Conservation (phyloP, 2,113 vertebrate species). For the Laterallus jamaicensis region DNA sequence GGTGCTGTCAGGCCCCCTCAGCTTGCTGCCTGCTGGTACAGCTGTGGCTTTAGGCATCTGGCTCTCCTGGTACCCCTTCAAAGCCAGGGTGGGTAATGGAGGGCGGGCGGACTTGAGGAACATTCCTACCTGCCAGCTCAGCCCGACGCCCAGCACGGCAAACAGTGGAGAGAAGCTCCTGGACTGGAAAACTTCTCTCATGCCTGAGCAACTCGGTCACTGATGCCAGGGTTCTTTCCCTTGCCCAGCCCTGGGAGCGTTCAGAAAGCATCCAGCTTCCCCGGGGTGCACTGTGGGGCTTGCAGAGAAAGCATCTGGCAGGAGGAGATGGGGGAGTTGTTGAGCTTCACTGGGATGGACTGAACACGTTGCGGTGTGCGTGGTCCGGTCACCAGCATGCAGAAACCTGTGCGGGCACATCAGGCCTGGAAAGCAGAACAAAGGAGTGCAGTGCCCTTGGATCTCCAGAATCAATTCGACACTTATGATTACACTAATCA, state of each 20-base stretch:
- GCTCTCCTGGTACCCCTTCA: no score
- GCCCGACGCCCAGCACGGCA: neutral
- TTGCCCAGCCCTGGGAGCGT: neutral
- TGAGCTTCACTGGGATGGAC: neutral
- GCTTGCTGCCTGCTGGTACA: no score
- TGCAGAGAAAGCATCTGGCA: neutral
- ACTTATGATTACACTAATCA: neutral
- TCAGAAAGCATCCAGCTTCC: neutral
- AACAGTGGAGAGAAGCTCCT: neutral
- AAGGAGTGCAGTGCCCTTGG: neutral
- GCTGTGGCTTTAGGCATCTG: no score
- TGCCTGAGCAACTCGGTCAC: neutral
- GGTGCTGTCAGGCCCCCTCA: neutral
- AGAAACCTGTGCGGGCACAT: neutral
- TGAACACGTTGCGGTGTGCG: fast-evolving
- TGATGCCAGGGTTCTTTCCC: neutral
- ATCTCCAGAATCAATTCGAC: neutral
- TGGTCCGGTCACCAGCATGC: neutral
- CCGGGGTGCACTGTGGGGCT: neutral
- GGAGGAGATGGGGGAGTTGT: neutral
- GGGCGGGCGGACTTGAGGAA: neutral
- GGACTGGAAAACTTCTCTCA: neutral
- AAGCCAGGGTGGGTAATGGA: no score
- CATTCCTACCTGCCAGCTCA: neutral
- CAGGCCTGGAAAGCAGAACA: neutral